Evolutionary conservation across 2,113 vertebrate genomes (phyloP), one percentile per base, ranked within the genome.

Genomic region (Sarotherodon lohbergeri): DNA sequence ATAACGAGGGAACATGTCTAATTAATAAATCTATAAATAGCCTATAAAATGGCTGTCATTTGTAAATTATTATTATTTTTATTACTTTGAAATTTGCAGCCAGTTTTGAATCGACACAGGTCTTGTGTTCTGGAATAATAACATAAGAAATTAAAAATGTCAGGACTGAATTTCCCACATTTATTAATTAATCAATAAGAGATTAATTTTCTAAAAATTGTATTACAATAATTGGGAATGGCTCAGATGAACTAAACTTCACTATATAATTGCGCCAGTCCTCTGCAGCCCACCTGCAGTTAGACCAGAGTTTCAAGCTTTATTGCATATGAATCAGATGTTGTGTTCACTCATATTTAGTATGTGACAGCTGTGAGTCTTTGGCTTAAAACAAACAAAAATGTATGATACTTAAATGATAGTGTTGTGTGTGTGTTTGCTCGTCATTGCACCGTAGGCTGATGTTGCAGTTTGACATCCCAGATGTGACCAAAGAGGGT

Each of bases 391-490:
- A 48, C 27, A 73, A 27, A 6, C 5, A n/a, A 27, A 27, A 43
- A 12, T 32, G 46, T 32, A 32, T 52, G 11, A 32, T 68, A 27
- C 71, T 68, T 12, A 11, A 32, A 27, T 80, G 5, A 61, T 17
- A 50, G 24, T 22, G 6, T 48, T 63, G 55, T 52, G 9, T 68
- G 9, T 68, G 13, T n/a, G 22, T 81, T 3, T 54, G 27, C 79
- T 4, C 50, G 5, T 85, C 10, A 52, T 48, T 85, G n/a, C 96
- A 95, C 91, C 16, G 6, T 9, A 98, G 97, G 82, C 95, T 99
- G 87, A 96, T 98, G 92, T 96, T 99, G 9, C 98, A 98, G 90
- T 98, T 99, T 6, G 98, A 99, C 96, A 98, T 99, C 94, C 95
- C 98, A 1, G 97, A 99, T 32, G 96, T 97, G 82, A 98, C 98